Conservation (phyloP, 2,888 invertebrate species). For the Penaeus monodon region DNA sequence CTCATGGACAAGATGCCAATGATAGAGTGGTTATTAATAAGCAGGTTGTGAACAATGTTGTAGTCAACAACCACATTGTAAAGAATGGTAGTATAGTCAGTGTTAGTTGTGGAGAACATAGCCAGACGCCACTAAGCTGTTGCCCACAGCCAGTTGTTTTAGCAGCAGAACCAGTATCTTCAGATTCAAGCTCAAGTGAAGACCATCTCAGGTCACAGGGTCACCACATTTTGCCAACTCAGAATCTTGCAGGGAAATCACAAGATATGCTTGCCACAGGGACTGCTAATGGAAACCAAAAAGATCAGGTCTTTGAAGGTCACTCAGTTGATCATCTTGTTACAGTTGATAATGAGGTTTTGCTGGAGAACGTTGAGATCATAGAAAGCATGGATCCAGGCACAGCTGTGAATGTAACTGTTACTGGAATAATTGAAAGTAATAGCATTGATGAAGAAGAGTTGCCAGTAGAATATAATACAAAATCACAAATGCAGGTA, state of each 20-base stretch:
- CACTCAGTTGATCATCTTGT: conserved; percentile 30
- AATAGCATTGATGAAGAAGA: neutral
- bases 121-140: neutral
- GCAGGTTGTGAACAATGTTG: conserved; percentile 55
- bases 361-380: conserved; percentile 46
- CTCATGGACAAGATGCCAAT: neutral
- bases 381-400: conserved; percentile 38
- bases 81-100: conserved; percentile 36
- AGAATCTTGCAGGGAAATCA: too few relatives aligned
- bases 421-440: conserved; percentile 19
- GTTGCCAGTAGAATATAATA: neutral
- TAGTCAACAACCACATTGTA: conserved; percentile 28
- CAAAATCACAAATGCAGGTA: too few relatives aligned
- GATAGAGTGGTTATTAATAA: conserved; percentile 28
- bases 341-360: conserved; percentile 13
- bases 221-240: too few relatives aligned
- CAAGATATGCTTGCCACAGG: too few relatives aligned
- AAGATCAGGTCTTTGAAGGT: neutral
- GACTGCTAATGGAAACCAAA: too few relatives aligned
- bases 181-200: too few relatives aligned
- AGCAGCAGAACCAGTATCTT: too few relatives aligned
- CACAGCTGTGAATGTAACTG: neutral
- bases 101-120: conserved; percentile 21
- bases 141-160: too few relatives aligned
- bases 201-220: too few relatives aligned